Percentiles rank a stretch among this genome's conserved stretches.
Evolutionary conservation across 2,888 invertebrate species (phyloP).

Genomic region (Drosophila dives): DNA sequence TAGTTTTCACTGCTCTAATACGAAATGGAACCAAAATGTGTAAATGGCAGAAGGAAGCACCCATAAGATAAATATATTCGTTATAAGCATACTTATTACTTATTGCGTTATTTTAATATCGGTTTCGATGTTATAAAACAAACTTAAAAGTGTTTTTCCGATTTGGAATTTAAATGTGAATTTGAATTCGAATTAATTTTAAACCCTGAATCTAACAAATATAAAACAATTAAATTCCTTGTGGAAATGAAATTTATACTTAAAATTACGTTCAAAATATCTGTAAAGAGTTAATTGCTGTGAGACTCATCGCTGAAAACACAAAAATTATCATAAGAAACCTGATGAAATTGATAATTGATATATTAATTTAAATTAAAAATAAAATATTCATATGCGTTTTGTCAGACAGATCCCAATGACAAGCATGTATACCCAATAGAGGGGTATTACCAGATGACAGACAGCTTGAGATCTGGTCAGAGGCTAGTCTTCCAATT

Average conservation of each 20-base stretch:
- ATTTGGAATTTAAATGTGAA: neutral
- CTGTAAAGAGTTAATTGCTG: slow-evolving; percentile 10
- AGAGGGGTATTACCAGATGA: neutral
- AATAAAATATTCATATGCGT: neutral
- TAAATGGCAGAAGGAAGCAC: neutral
- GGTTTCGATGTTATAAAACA: neutral
- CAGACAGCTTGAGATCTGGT: slow-evolving; percentile 5
- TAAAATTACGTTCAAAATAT: neutral
- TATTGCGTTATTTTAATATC: neutral
- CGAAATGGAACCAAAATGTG: neutral
- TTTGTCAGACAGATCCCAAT: slow-evolving; percentile 24
- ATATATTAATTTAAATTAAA: slow-evolving; percentile 13
- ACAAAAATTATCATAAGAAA: slow-evolving; percentile 2
- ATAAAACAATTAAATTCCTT: slow-evolving; percentile 8
- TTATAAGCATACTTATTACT: neutral
- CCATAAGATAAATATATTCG: no score
- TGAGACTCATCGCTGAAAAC: neutral
- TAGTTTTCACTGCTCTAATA: neutral
- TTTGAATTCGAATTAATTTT: neutral
- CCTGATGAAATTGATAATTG: slow-evolving; percentile 23
- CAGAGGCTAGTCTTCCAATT: slow-evolving; percentile 37
- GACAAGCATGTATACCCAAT: neutral
- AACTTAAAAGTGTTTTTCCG: neutral
- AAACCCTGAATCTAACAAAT: neutral
- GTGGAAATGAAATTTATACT: slow-evolving; percentile 7